Evolutionary conservation across 2,888 invertebrate genomes (phyloP).

Genomic region (Drosophila fulvimacula): DNA sequence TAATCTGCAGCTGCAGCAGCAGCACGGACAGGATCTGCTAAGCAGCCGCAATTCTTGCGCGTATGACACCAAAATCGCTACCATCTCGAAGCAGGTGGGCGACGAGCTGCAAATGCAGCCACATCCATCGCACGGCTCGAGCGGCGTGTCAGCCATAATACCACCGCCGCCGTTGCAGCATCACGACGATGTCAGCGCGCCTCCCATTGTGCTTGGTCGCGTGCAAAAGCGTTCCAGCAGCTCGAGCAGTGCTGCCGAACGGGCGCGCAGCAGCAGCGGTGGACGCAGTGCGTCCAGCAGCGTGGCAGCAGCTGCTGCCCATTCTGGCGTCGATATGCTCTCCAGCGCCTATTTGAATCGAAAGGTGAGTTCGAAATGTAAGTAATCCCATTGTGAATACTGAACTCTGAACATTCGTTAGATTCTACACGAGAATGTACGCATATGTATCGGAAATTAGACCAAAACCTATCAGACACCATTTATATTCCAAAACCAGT

Average conservation of each 20-base stretch:
- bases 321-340: conserved; percentile 56
- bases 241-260: conserved; percentile 50
- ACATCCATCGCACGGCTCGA: conserved; percentile 40
- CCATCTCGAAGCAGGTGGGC: conserved; percentile 84
- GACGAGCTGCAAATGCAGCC: conserved; percentile 65
- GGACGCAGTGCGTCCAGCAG: conserved; percentile 61
- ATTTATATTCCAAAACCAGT: neutral
- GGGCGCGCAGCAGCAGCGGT: conserved; percentile 59
- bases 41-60: conserved; percentile 61
- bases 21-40: conserved; percentile 64
- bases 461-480: neutral
- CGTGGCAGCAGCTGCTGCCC: conserved; percentile 23
- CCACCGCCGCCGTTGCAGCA: conserved; percentile 75
- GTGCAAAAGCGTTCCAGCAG: conserved; percentile 75
- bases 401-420: conserved; percentile 7
- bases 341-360: conserved; percentile 80
- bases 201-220: conserved; percentile 80
- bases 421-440: neutral
- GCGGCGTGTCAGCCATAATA: conserved; percentile 62
- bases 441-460: neutral
- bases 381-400: conserved; percentile 68
- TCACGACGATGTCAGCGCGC: conserved; percentile 74
- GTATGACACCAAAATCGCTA: conserved; percentile 83
- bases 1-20: conserved; percentile 58
- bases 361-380: conserved; percentile 82